Evolutionary conservation across 2,797 vertebrate species (phyloP).

Genomic region (Parauchenoglanis ngamensis): DNA sequence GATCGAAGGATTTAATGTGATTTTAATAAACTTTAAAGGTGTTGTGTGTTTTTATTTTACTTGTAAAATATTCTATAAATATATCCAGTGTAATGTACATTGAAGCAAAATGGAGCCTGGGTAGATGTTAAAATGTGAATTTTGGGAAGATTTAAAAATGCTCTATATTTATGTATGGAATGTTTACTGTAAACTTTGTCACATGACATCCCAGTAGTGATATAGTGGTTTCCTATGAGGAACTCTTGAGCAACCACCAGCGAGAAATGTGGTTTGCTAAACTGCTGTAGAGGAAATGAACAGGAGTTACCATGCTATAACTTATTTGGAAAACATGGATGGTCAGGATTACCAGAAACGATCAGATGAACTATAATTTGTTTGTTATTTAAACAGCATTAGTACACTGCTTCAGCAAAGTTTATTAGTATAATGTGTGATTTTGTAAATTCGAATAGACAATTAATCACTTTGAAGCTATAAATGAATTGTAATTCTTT

Average conservation of each 20-base stretch:
- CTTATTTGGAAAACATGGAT: background rate
- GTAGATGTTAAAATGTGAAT: background rate
- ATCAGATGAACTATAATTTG: background rate
- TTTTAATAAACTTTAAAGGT: no score
- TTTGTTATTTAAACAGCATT: background rate
- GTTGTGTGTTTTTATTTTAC: background rate
- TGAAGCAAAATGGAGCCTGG: background rate
- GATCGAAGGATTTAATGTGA: no score
- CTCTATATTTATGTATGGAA: background rate
- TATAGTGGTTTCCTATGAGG: background rate
- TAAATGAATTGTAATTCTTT: conserved; percentile 27
- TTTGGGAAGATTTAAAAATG: background rate
- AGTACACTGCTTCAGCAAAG: background rate
- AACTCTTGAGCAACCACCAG: background rate
- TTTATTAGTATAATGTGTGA: background rate
- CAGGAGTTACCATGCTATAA: background rate
- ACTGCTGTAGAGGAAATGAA: background rate
- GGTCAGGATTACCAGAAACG: background rate
- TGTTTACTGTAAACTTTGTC: background rate
- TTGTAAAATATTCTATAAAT: no score
- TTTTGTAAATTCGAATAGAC: background rate
- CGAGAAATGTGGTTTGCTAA: background rate
- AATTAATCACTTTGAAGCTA: background rate
- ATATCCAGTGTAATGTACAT: no score
- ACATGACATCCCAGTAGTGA: background rate